Evolutionary conservation across 92 coral and sea anemone species (phyloP).

Genomic region (Phenganax stokvisi): DNA sequence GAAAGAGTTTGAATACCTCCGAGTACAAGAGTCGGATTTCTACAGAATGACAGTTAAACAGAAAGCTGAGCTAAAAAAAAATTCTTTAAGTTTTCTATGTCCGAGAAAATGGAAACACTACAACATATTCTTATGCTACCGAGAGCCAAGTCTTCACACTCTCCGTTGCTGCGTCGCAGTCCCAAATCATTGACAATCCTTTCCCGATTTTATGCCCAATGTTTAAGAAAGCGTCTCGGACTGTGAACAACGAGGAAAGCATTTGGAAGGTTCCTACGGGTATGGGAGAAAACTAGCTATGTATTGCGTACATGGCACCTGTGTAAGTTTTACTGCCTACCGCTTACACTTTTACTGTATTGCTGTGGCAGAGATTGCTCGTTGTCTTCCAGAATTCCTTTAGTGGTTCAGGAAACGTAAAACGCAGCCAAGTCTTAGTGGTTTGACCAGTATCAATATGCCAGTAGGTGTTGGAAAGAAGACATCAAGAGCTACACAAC

Average conservation of each 20-base stretch:
- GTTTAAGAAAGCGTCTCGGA: slow-evolving; percentile 43
- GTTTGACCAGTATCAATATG: neutral
- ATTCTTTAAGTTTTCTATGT: slow-evolving; percentile 30
- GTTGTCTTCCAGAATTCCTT: slow-evolving; percentile 9
- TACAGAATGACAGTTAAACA: slow-evolving; percentile 48
- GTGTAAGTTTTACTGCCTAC: slow-evolving; percentile 13
- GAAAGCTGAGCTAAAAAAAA: slow-evolving; percentile 40
- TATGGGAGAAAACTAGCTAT: slow-evolving; percentile 12
- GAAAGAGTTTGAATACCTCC: slow-evolving; percentile 41
- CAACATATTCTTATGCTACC: neutral
- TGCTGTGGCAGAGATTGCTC: slow-evolving; percentile 2
- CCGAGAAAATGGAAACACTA: slow-evolving; percentile 28
- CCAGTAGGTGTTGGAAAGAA: slow-evolving; percentile 18
- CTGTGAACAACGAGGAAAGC: slow-evolving; percentile 23
- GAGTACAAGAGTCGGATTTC: slow-evolving; percentile 44
- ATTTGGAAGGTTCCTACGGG: slow-evolving; percentile 47
- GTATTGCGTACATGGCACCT: slow-evolving; percentile 11
- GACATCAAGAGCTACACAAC: slow-evolving; percentile 32
- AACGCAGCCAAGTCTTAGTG: neutral
- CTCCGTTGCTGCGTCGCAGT: slow-evolving; percentile 38
- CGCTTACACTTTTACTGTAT: slow-evolving; percentile 12
- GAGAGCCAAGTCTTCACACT: neutral
- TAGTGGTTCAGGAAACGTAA: slow-evolving; percentile 13
- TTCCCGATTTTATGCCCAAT: slow-evolving; percentile 44
- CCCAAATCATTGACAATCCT: slow-evolving; percentile 44